phyloP scores from a whole-genome alignment of 35 echinoderm and acorn worm species.

The Apostichopus californicus region DNA sequence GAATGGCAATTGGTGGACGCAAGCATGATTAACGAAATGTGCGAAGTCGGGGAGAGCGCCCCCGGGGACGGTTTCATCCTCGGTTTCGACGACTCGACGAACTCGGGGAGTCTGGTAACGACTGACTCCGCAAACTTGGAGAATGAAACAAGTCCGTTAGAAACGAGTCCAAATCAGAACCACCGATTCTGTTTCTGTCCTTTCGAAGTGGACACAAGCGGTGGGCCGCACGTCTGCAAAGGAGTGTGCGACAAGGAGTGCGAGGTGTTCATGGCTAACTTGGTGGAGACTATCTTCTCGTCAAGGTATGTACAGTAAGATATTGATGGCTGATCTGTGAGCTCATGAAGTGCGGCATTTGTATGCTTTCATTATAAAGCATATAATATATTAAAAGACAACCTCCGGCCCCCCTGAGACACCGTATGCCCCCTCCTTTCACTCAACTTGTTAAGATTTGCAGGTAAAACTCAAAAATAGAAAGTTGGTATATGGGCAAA shows the following conservation, averaged over 20 bases:
- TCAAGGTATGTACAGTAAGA: not conserved
- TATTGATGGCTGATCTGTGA: not conserved
- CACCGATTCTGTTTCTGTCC: not conserved
- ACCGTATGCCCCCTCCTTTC: no score
- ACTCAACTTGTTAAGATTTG: not conserved
- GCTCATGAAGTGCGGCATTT: not conserved
- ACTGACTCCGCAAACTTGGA: not conserved
- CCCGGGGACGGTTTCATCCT: not conserved
- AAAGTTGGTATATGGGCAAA: no score
- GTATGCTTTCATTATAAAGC: no score
- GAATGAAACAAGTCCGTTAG: not conserved
- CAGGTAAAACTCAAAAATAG: no score
- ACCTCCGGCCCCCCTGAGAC: no score
- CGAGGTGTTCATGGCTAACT: conserved; percentile 17
- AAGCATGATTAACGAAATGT: not conserved
- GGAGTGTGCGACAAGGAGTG: conserved; percentile 21
- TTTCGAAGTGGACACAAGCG: not conserved
- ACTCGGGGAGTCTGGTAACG: not conserved
- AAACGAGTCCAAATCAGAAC: not conserved
- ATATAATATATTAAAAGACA: no score
- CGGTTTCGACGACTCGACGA: not conserved
- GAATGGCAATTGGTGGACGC: not conserved
- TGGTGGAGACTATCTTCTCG: conserved; percentile 42
- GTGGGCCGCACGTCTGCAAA: conserved; percentile 27
- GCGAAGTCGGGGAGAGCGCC: not conserved